These are phyloP conservation scores for Palythoa grandis DNA, from an alignment of 92 coral and sea anemone species.

Conservation along the genomic window DNA sequence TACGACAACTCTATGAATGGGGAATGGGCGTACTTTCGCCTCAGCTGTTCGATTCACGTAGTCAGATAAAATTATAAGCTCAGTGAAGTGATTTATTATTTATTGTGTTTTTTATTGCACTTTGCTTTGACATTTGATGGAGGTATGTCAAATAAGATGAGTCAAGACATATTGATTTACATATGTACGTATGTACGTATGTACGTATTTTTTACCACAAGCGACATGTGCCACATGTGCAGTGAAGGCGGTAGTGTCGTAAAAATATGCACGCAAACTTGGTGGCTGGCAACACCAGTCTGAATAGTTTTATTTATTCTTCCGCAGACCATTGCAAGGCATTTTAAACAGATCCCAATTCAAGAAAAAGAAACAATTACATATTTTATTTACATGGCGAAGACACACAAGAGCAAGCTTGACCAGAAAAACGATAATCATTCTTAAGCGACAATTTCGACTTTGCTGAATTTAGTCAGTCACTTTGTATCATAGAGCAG, in stretches of 20 bases:
- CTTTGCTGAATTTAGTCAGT: conserved; percentile 26
- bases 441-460: background rate
- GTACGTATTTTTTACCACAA: no score
- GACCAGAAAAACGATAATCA: conserved; percentile 93
- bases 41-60: conserved; percentile 28
- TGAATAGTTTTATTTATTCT: conserved; percentile 10
- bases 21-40: conserved; percentile 6
- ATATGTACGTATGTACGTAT: no score
- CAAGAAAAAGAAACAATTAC: conserved; percentile 96
- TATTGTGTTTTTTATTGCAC: no score
- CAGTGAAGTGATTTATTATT: no score
- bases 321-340: conserved; percentile 88
- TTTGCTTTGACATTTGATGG: no score
- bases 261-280: background rate
- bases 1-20: background rate
- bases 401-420: conserved; percentile 92
- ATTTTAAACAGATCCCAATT: conserved; percentile 90
- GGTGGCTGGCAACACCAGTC: background rate
- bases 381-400: conserved; percentile 94
- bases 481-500: conserved; percentile 37
- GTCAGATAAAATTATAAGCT: background rate
- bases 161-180: no score
- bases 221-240: no score
- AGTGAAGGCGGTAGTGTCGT: no score
- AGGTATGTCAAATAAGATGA: no score